phyloP scores from a whole-genome alignment of 2,797 vertebrate genomes.

The Euthynnus affinis region DNA sequence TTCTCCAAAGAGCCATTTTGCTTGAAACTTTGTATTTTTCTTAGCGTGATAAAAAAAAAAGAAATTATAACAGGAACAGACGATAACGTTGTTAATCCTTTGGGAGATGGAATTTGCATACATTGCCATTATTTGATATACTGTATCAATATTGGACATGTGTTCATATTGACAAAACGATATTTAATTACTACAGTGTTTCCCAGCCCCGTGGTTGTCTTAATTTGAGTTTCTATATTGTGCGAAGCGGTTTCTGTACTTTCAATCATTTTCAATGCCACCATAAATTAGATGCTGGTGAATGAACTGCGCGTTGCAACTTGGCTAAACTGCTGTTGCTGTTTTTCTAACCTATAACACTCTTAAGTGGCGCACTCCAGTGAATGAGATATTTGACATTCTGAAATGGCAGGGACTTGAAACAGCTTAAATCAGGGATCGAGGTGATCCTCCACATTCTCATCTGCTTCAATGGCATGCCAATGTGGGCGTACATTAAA shows the following conservation, averaged over 20 bases:
- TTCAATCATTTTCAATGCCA: not conserved
- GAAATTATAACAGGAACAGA: not conserved
- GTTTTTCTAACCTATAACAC: slow-evolving; percentile 40
- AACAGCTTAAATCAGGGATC: slow-evolving; percentile 62
- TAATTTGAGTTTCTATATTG: not conserved
- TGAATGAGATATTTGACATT: slow-evolving; percentile 69
- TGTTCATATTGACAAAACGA: not conserved
- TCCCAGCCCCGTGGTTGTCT: too few species aligned
- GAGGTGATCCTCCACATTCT: slow-evolving; percentile 60
- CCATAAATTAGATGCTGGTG: too few species aligned
- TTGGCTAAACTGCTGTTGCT: not conserved
- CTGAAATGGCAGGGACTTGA: slow-evolving; percentile 49
- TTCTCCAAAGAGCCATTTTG: too few species aligned
- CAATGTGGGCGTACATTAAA: slow-evolving; percentile 80
- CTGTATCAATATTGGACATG: not conserved
- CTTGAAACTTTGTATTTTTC: too few species aligned
- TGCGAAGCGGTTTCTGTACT: not conserved
- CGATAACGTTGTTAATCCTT: not conserved
- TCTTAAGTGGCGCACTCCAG: slow-evolving; percentile 52
- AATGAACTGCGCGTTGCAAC: not conserved
- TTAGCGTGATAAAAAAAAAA: not conserved
- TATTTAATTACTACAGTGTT: not conserved
- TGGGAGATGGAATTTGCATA: not conserved
- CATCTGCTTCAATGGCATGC: slow-evolving; percentile 55
- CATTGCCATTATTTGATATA: not conserved